These are phyloP conservation scores for Microchirus variegatus DNA, from an alignment of 2,797 vertebrate genomes.

Conservation along the genomic window DNA sequence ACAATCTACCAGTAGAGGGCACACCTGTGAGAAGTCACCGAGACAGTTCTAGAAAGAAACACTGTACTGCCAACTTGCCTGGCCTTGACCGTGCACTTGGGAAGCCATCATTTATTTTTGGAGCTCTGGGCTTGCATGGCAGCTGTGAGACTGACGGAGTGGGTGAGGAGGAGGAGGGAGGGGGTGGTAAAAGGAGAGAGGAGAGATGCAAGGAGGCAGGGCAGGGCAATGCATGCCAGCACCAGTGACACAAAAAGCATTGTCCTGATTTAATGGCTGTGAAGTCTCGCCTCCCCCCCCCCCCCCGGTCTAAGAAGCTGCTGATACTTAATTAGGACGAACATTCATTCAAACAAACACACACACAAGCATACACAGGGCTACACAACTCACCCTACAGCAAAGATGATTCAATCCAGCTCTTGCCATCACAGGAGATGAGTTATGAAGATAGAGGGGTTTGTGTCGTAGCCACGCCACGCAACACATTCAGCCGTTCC, in stretches of 20 bases:
- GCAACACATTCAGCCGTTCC: slow-evolving; percentile 37
- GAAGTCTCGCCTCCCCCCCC: slow-evolving; percentile 70
- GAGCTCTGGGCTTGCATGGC: slow-evolving; percentile 70
- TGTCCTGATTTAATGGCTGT: slow-evolving; percentile 82
- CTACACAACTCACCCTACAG: slow-evolving; percentile 48
- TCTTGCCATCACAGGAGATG: slow-evolving; percentile 50
- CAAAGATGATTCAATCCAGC: slow-evolving; percentile 63
- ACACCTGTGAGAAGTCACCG: slow-evolving; percentile 19
- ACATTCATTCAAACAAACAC: slow-evolving; percentile 45
- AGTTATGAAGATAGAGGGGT: slow-evolving; percentile 60
- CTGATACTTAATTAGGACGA: slow-evolving; percentile 73
- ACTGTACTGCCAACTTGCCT: slow-evolving; percentile 65
- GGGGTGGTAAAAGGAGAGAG: slow-evolving; percentile 43
- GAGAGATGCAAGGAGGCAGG: slow-evolving; percentile 30
- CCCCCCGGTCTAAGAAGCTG: slow-evolving; percentile 67
- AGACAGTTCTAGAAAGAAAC: slow-evolving; percentile 32
- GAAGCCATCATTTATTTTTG: slow-evolving; percentile 79
- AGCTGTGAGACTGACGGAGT: slow-evolving; percentile 69
- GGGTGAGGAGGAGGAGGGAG: slow-evolving; percentile 51
- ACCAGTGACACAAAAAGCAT: slow-evolving; percentile 81
- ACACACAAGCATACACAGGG: slow-evolving; percentile 25
- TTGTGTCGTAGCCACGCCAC: slow-evolving; percentile 43
- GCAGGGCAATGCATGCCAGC: slow-evolving; percentile 61
- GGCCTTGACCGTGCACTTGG: slow-evolving; percentile 76
- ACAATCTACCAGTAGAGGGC: slow-evolving; percentile 60